Conservation (phyloP, 2,797 vertebrate genomes). For the Crenuchus spilurus region DNA sequence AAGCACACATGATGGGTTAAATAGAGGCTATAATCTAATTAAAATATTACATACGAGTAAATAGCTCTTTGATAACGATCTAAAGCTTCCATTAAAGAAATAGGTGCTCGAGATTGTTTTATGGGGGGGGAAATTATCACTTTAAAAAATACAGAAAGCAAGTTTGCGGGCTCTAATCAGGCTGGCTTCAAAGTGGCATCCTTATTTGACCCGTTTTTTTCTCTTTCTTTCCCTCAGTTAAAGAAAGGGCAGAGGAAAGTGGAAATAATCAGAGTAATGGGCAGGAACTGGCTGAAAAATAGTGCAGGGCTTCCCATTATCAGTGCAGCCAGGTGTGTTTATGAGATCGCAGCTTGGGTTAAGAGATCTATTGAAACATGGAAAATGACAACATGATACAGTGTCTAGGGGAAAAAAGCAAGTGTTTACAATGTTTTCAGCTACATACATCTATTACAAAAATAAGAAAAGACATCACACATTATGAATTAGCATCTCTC, state of each 20-base stretch:
- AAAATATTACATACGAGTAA: slow-evolving; percentile 97
- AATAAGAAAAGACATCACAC: not conserved
- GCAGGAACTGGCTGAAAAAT: slow-evolving; percentile 57
- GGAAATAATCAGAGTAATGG: slow-evolving; percentile 55
- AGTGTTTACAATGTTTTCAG: not conserved
- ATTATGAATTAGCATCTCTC: not conserved
- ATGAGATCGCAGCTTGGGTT: slow-evolving; percentile 40
- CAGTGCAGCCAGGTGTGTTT: slow-evolving; percentile 57
- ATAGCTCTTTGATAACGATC: slow-evolving; percentile 99
- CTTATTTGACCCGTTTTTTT: slow-evolving; percentile 64
- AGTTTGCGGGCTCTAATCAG: slow-evolving; percentile 75
- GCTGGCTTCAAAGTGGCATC: slow-evolving; percentile 74
- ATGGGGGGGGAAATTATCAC: slow-evolving; percentile 81
- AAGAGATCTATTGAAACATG: slow-evolving; percentile 47
- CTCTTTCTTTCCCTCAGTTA: slow-evolving; percentile 25
- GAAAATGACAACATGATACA: slow-evolving; percentile 40
- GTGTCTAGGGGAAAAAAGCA: slow-evolving; percentile 24
- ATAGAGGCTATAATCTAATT: slow-evolving; percentile 99
- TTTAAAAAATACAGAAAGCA: slow-evolving; percentile 80
- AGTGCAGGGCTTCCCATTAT: slow-evolving; percentile 55
- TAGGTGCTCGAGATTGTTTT: slow-evolving; percentile 84
- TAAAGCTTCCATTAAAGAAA: slow-evolving; percentile 94
- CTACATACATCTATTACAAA: slow-evolving; percentile 10
- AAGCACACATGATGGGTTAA: slow-evolving; percentile 99
- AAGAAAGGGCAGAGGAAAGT: slow-evolving; percentile 55